A percentile compares a stretch with the other conserved stretches of the same genome.
These are phyloP conservation scores for Ophonus ardosiacus DNA, from an alignment of 2,888 invertebrate genomes.

Conservation along the genomic window DNA sequence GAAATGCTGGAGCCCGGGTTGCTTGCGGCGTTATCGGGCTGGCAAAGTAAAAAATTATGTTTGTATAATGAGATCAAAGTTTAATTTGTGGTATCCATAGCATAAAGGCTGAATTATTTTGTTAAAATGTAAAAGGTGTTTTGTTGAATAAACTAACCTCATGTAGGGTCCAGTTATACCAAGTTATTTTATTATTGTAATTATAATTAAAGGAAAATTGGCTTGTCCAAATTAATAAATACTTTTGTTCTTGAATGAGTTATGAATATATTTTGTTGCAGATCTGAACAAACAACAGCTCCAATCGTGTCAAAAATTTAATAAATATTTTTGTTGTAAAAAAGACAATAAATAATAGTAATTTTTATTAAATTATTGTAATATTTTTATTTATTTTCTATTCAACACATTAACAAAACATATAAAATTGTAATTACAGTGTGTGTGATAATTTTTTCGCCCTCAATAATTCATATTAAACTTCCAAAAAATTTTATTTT, in stretches of 20 bases:
- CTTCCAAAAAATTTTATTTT: too few relatives aligned
- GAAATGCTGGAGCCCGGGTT: slow-evolving; percentile 94
- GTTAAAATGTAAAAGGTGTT: slow-evolving; percentile 37
- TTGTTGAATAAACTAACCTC: slow-evolving; percentile 37
- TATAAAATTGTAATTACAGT: too few relatives aligned
- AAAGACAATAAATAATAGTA: too few relatives aligned
- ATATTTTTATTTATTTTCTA: background rate
- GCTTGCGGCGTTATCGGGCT: slow-evolving; percentile 94
- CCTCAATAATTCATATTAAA: too few relatives aligned
- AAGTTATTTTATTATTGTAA: background rate
- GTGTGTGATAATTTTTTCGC: too few relatives aligned
- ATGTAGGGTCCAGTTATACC: background rate
- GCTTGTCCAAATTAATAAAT: too few relatives aligned
- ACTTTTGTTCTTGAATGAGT: too few relatives aligned
- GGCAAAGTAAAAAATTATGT: slow-evolving; percentile 73
- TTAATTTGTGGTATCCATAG: slow-evolving; percentile 9
- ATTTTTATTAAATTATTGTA: background rate
- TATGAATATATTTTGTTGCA: background rate
- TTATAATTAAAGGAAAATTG: background rate
- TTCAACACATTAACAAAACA: too few relatives aligned
- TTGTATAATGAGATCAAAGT: slow-evolving; percentile 19
- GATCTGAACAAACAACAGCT: background rate
- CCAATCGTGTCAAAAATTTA: background rate
- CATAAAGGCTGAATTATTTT: slow-evolving; percentile 36
- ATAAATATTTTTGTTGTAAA: background rate